These are phyloP conservation scores for Diadophis punctatus DNA, from an alignment of 2,113 vertebrate species.

Conservation along the genomic window DNA sequence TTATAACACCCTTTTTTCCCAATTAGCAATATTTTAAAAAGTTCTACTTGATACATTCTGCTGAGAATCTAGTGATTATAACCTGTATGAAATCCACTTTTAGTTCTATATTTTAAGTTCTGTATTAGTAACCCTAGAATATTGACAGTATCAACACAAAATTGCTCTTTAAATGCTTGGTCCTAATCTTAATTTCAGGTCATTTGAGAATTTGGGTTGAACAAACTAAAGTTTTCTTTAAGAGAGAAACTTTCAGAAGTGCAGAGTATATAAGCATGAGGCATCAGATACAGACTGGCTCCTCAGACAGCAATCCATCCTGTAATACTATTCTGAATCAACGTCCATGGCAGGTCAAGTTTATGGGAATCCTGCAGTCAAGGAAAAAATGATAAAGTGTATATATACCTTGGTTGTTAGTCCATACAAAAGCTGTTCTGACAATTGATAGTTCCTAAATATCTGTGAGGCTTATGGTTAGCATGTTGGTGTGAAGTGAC, in stretches of 20 bases:
- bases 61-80: neutral
- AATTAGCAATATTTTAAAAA: neutral
- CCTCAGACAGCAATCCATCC: neutral
- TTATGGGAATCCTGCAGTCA: neutral
- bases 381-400: neutral
- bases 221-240: neutral
- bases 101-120: neutral
- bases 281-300: neutral
- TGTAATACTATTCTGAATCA: neutral
- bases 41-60: neutral
- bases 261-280: neutral
- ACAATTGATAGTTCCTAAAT: neutral
- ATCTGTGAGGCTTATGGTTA: neutral
- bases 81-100: neutral
- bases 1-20: neutral
- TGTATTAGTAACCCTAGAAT: neutral
- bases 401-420: neutral
- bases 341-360: neutral
- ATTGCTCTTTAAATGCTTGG: neutral
- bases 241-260: neutral
- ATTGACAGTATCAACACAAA: neutral
- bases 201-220: neutral
- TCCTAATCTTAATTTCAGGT: neutral
- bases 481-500: neutral
- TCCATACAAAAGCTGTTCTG: neutral